Percentiles rank a stretch among this genome's conserved stretches.
These are phyloP conservation scores for Ctenopoma kingsleyae DNA, from an alignment of 2,797 vertebrate genomes.

Conservation along the genomic window DNA sequence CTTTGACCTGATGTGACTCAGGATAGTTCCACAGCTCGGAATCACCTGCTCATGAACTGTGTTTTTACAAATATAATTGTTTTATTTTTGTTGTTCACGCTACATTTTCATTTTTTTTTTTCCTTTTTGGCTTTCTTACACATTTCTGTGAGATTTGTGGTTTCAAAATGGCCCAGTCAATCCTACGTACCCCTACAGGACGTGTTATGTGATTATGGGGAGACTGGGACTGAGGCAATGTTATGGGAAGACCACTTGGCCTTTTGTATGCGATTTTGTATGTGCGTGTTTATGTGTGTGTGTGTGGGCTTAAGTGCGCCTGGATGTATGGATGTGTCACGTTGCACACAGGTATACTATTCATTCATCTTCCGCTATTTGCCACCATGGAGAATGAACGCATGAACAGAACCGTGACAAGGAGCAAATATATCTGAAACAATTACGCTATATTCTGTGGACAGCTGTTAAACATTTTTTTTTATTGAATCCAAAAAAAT, in stretches of 20 bases:
- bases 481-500: conserved; percentile 76
- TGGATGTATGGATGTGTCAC: conserved; percentile 64
- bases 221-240: conserved; percentile 70
- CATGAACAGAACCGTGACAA: conserved; percentile 85
- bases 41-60: conserved; percentile 67
- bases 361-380: conserved; percentile 83
- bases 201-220: conserved; percentile 63
- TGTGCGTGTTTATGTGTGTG: conserved; percentile 45
- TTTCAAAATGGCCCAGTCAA: conserved; percentile 74
- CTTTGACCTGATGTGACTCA: conserved; percentile 69
- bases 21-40: conserved; percentile 65
- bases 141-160: conserved; percentile 64
- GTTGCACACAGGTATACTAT: conserved; percentile 86
- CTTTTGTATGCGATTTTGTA: conserved; percentile 77
- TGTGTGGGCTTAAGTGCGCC: conserved; percentile 61
- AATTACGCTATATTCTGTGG: conserved; percentile 85
- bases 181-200: conserved; percentile 64
- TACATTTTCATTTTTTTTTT: conserved; percentile 31
- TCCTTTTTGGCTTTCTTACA: conserved; percentile 57
- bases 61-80: conserved; percentile 58
- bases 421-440: conserved; percentile 86
- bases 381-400: conserved; percentile 80
- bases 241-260: conserved; percentile 78
- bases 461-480: conserved; percentile 81
- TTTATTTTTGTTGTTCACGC: conserved; percentile 61